Percentiles rank a stretch among this genome's conserved stretches.
Evolutionary conservation across 2,797 vertebrate species (phyloP).

Genomic region (Lutjanus campechanus): DNA sequence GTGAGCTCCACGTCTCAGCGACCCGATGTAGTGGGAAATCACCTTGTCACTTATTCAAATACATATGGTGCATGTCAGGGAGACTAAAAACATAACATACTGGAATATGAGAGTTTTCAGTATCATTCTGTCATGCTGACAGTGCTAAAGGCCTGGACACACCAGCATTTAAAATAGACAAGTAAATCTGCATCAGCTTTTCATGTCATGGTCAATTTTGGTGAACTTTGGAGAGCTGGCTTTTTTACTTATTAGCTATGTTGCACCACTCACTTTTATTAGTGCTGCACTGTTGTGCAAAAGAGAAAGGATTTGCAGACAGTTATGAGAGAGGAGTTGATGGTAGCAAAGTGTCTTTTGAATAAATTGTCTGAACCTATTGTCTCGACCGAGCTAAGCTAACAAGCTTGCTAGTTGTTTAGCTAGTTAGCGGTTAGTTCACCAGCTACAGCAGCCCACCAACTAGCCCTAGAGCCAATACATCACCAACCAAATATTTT

Average conservation of each 20-base stretch:
- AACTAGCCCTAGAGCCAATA: neutral
- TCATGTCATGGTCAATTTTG: neutral
- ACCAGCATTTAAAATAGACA: neutral
- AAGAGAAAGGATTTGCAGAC: neutral
- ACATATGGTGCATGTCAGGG: constrained; percentile 19
- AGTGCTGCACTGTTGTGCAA: neutral
- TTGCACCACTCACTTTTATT: neutral
- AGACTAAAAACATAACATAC: constrained; percentile 41
- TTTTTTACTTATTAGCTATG: neutral
- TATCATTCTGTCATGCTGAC: neutral
- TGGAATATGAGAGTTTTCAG: constrained; percentile 7
- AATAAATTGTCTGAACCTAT: too few species aligned
- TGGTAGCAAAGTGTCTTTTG: neutral
- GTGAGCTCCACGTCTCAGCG: constrained; percentile 43
- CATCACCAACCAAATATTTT: neutral
- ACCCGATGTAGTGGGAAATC: constrained; percentile 38
- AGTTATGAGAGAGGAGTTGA: too few species aligned
- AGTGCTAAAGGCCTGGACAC: neutral
- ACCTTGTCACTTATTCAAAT: constrained; percentile 35
- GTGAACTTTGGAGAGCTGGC: neutral
- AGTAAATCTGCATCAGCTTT: neutral
- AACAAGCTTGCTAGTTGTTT: too few species aligned
- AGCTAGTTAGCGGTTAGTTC: too few species aligned
- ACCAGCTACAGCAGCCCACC: neutral
- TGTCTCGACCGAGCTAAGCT: too few species aligned